Conservation (phyloP, 1,140 invertebrate genomes). For the Reticulitermes speratus region DNA sequence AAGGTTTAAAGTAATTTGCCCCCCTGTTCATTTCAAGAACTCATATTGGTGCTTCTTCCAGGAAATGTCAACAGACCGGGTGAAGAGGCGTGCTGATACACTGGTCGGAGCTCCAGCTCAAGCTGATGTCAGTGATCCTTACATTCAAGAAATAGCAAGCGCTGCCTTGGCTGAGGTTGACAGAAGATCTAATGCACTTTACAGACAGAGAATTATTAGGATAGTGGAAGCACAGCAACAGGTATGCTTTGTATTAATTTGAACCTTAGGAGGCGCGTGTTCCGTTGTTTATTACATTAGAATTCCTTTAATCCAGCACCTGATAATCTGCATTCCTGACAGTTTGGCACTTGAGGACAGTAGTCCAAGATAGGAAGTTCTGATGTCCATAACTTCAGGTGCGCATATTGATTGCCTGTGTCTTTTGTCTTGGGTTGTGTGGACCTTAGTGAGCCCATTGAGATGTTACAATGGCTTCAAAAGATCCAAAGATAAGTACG, state of each 20-base stretch:
- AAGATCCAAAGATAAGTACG: no score
- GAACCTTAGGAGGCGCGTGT: background rate
- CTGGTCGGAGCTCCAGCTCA: conserved; percentile 11
- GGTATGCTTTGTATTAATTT: conserved; percentile 20
- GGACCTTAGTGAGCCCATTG: no score
- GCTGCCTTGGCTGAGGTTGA: conserved; percentile 36
- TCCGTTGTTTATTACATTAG: background rate
- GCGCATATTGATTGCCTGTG: no score
- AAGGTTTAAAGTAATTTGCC: no score
- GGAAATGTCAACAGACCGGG: background rate
- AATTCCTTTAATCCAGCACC: no score
- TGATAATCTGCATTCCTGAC: no score
- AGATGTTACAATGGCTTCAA: no score
- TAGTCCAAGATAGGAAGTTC: no score
- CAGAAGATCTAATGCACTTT: conserved; percentile 37
- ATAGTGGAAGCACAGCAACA: background rate
- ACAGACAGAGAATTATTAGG: conserved; percentile 35
- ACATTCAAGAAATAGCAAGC: conserved; percentile 23
- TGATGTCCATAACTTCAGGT: no score
- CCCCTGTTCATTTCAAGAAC: no score
- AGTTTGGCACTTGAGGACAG: no score
- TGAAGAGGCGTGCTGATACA: background rate
- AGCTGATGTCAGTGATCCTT: conserved; percentile 18
- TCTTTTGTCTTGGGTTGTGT: no score
- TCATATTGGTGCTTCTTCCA: background rate